Evolutionary conservation across 2,113 vertebrate genomes (phyloP).

Genomic region (Candoia aspera): DNA sequence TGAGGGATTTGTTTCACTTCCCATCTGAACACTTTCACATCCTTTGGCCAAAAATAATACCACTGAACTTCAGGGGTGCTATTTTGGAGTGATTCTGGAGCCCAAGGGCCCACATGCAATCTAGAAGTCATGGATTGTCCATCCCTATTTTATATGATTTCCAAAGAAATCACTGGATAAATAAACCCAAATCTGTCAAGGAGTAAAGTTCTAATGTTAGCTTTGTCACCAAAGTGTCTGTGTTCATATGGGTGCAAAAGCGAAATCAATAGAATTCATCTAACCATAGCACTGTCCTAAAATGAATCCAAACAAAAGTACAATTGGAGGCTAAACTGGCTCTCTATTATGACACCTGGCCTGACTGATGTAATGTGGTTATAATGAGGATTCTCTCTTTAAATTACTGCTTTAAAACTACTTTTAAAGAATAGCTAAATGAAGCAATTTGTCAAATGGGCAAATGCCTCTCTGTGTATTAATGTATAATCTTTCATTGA

Average conservation of each 20-base stretch:
- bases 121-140: too few species aligned
- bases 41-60: too few species aligned
- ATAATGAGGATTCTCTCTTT: not conserved
- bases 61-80: too few species aligned
- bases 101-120: too few species aligned
- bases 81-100: too few species aligned
- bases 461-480: not conserved
- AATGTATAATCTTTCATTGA: slow-evolving; percentile 18
- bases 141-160: not conserved
- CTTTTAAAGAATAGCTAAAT: not conserved
- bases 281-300: not conserved
- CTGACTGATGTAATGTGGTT: not conserved
- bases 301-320: not conserved
- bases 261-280: not conserved
- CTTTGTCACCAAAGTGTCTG: not conserved
- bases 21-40: not conserved
- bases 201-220: not conserved
- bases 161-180: too few species aligned
- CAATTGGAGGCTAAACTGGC: not conserved
- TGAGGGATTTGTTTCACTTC: too few species aligned
- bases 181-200: not conserved
- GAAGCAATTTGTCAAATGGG: not conserved
- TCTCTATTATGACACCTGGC: not conserved
- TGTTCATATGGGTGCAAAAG: not conserved
- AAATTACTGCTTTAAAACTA: not conserved